Evolutionary conservation across 2,888 invertebrate genomes (phyloP).

Genomic region (Caenorhabditis sp.): DNA sequence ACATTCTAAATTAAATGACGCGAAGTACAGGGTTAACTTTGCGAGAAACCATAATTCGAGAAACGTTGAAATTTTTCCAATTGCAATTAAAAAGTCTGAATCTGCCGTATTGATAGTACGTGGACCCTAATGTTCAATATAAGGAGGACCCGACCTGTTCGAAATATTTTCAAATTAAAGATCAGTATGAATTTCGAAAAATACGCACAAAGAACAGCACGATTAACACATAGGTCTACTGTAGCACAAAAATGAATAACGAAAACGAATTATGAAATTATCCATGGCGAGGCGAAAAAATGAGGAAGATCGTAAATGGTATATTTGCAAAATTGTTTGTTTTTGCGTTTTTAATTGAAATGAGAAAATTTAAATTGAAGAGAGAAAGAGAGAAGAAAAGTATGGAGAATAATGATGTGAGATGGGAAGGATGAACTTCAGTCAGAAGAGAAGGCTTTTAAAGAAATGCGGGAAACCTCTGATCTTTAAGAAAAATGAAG

Average conservation of each 20-base stretch:
- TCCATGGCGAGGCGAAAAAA: neutral
- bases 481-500: slow-evolving; percentile 12
- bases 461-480: slow-evolving; percentile 12
- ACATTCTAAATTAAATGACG: too few species aligned
- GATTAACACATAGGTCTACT: slow-evolving; percentile 4
- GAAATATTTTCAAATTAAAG: too few species aligned
- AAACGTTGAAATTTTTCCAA: too few species aligned
- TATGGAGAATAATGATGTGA: slow-evolving; percentile 47
- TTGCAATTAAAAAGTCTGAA: too few species aligned
- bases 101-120: too few species aligned
- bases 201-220: slow-evolving; percentile 1
- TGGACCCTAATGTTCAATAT: too few species aligned
- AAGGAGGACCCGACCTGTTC: too few species aligned
- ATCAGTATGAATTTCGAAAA: too few species aligned
- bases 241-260: slow-evolving; percentile 10
- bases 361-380: slow-evolving; percentile 12
- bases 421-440: slow-evolving; percentile 23
- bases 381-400: slow-evolving; percentile 12
- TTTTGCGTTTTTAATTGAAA: slow-evolving; percentile 51
- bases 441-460: slow-evolving; percentile 17
- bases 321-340: slow-evolving; percentile 48
- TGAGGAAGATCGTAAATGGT: slow-evolving; percentile 12
- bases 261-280: slow-evolving; percentile 15
- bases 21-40: too few species aligned
- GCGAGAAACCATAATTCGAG: neutral